phyloP scores from a whole-genome alignment of 2,113 vertebrate species.

The Urocolius indicus region DNA sequence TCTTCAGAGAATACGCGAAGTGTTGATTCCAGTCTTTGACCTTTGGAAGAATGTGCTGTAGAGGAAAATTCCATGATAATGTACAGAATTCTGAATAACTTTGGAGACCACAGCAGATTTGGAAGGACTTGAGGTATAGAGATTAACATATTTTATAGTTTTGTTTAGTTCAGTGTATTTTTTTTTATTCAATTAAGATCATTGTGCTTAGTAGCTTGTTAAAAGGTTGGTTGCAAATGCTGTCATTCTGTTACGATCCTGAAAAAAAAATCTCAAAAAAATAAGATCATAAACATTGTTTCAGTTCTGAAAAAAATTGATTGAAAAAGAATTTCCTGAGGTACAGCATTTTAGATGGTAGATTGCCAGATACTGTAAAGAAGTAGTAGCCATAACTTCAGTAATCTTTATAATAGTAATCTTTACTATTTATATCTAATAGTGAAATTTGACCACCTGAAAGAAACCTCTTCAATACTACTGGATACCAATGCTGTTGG shows the following conservation, averaged over 20 bases:
- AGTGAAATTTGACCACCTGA: background rate
- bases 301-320: background rate
- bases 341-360: background rate
- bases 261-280: background rate
- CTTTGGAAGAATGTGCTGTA: background rate
- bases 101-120: background rate
- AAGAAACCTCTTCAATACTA: background rate
- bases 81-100: background rate
- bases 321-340: background rate
- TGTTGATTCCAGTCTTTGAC: background rate
- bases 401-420: too few species aligned
- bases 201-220: background rate
- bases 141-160: rapidly evolving
- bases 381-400: background rate
- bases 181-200: background rate
- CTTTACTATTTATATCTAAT: background rate
- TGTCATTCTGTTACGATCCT: background rate
- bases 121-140: background rate
- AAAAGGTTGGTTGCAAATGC: background rate
- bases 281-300: background rate
- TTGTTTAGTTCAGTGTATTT: background rate
- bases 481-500: background rate
- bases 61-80: background rate
- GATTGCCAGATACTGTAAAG: background rate
- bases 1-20: background rate